Conservation (phyloP, 2,888 invertebrate genomes). For the Cancer borealis region DNA sequence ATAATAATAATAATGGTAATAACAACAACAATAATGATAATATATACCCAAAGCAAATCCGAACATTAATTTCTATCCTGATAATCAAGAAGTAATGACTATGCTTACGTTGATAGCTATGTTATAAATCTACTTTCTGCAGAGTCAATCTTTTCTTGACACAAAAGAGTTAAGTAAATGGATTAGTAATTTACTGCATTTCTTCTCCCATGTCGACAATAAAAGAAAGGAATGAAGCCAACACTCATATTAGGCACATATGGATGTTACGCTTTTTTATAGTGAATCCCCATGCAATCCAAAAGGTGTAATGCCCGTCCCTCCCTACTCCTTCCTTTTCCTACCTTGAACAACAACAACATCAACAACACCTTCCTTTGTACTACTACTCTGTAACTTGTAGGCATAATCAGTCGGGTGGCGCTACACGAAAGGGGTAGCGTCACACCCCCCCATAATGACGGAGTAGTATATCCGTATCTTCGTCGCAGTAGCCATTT, state of each 20-base stretch:
- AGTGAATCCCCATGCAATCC: background rate
- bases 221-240: background rate
- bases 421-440: conserved; percentile 9
- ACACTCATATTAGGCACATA: background rate
- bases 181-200: background rate
- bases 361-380: background rate
- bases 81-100: background rate
- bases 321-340: background rate
- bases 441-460: conserved; percentile 13
- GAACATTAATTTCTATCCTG: background rate
- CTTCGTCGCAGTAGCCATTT: conserved; percentile 22
- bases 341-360: background rate
- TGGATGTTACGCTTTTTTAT: background rate
- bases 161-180: background rate
- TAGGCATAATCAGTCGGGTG: background rate
- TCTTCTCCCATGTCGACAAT: background rate
- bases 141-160: background rate
- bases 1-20: too few relatives aligned
- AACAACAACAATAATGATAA: too few relatives aligned
- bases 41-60: background rate
- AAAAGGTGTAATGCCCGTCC: background rate
- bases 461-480: background rate
- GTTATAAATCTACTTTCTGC: background rate
- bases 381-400: background rate
- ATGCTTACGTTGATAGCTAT: background rate